Evolutionary conservation across 1,140 invertebrate genomes (phyloP), one percentile per base, ranked within the genome.

Genomic region (Caerostris extrusa): DNA sequence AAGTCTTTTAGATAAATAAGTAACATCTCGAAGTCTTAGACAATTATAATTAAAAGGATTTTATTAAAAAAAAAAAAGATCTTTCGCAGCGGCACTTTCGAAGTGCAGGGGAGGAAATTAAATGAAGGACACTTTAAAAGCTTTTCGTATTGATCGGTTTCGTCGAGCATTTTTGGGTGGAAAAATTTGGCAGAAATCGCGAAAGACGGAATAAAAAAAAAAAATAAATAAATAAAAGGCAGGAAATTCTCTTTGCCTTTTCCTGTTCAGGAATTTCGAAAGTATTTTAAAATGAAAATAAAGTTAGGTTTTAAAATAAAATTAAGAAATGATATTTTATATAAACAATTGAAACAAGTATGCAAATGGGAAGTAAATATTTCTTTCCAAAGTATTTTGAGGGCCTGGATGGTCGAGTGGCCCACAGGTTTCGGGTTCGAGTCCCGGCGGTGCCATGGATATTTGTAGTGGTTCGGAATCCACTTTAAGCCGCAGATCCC

Each of bases 11-110:
- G n/a, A 67, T 67, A 67, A n/a, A 1, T 0, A 12, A n/a, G 17
- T 67, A 67, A 67, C 17, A 67, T 5, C n/a, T 67, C n/a, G 61
- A 67, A 67, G 61, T n/a, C 12, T n/a, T 12, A 14, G 3, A 10
- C n/a, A 67, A 67, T 67, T 67, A 67, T 67, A 67, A 67, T 67
- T n/a, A 67, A 67, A 67, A 4, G 61, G n/a, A 67, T 14, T 67
- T 14, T n/a, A 17, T 67, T 67, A n/a, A n/a, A n/a, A n/a, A n/a
- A 5, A 64, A 61, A 64, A 67, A 17, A 17, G n/a, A 67, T 67
- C n/a, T 12, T 67, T 14, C 5, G 14, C 61, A 5, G 61, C 2
- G 61, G 14, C 10, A n/a, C 61, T 67, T 67, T 67, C 61, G 61
- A n/a, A n/a, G 61, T 7, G 14, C 14, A 14, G 5, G 5, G 61